Evolutionary conservation across 2,113 vertebrate species (phyloP), one percentile per base, ranked within the genome.

Genomic region (Spheniscus mendiculus): DNA sequence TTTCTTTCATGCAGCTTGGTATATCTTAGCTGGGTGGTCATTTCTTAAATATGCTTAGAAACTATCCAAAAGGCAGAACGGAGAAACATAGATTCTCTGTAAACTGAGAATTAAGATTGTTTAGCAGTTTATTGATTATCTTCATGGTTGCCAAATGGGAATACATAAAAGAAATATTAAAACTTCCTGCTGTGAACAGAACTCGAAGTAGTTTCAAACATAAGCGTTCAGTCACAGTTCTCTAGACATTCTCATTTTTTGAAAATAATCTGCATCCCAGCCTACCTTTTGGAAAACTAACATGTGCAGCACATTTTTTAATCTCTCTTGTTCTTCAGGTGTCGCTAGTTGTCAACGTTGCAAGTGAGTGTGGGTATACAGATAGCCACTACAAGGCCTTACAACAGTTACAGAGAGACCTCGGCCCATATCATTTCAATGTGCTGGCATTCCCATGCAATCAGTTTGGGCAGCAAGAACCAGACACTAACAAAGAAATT

Each of bases 371-470:
- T 30, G 99, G 99, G 40, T 99, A 98, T 96, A 99, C 99, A 2
- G 99, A 99, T 19, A 98, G 98, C 36, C 99, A 99, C 98, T 99
- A 99, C 98, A 98, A 96, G 73, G 98, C 98, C 45, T 97, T 99
- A 44, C 99, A 99, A 95, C 98, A 99, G 98, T 97, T 99, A 16
- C 99, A 99, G 98, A 97, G 98, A 73, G 99, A 99, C 96, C 98
- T 99, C 6, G 99, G 99, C 16, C 98, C 99, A 0, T 98, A 98
- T 58, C 99, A 99, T 96, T 99, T 99, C 97, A 99, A 99, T 1
- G 99, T 99, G 52, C 98, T 99, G 83, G 99, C 98, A 14, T 99
- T 99, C 95, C 99, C 99, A 22, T 99, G 99, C 98, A 99, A 99
- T 97, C 99, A 99, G 97, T 99, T 99, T 78, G 99, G 99, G 40